These are phyloP conservation scores for Tetraneura akinire DNA, from an alignment of 1,140 invertebrate species.

Conservation along the genomic window DNA sequence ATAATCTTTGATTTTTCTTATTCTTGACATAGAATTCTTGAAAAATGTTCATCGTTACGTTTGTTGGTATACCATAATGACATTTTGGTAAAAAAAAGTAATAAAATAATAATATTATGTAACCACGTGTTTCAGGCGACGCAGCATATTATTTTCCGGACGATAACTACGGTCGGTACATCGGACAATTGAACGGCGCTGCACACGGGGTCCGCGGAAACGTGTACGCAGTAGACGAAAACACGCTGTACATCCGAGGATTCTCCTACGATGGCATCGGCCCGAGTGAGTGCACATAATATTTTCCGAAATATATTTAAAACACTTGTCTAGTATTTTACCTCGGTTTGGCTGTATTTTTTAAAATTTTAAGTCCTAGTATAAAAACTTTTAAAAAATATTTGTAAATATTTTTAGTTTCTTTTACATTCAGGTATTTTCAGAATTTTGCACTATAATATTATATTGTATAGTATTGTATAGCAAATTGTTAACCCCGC, in stretches of 20 bases:
- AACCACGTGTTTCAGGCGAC: constrained; percentile 54
- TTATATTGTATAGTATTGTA: not conserved
- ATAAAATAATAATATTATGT: not conserved
- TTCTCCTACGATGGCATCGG: constrained; percentile 85
- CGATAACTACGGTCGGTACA: constrained; percentile 72
- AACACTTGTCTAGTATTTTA: not conserved
- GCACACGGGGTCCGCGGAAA: constrained; percentile 76
- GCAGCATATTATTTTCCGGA: constrained; percentile 60
- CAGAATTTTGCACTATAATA: not conserved
- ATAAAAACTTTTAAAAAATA: not conserved
- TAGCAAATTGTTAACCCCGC: too few species aligned
- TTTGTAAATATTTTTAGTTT: not conserved
- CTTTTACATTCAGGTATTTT: not conserved
- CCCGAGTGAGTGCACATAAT: constrained; percentile 61
- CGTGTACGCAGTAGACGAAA: constrained; percentile 84
- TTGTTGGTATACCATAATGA: too few species aligned
- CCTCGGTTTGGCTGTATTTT: too few species aligned
- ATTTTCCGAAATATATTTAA: not conserved
- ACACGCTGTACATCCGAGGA: constrained; percentile 80
- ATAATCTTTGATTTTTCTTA: too few species aligned
- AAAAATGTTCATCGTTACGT: too few species aligned
- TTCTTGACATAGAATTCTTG: too few species aligned
- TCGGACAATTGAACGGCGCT: constrained; percentile 69
- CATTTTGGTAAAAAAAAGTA: too few species aligned
- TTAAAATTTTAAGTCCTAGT: too few species aligned